Percentiles rank a stretch among this genome's conserved stretches.
These are phyloP conservation scores for Ctena decussata DNA, from an alignment of 2,888 invertebrate genomes.

Conservation along the genomic window DNA sequence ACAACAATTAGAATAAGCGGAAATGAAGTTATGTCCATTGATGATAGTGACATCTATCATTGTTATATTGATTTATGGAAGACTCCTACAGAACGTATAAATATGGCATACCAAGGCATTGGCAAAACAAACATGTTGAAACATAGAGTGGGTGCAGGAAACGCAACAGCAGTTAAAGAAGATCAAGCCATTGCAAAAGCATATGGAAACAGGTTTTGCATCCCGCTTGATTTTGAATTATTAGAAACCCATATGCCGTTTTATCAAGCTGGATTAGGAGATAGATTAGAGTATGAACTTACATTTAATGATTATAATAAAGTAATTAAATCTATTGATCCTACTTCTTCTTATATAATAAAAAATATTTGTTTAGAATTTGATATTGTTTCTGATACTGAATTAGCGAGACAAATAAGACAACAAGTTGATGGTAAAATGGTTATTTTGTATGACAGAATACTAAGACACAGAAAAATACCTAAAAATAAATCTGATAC, in stretches of 20 bases:
- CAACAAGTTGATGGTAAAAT: constrained; percentile 27
- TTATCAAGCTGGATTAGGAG: constrained; percentile 53
- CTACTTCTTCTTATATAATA: constrained; percentile 43
- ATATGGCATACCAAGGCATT: constrained; percentile 59
- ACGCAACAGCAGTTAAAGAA: neutral
- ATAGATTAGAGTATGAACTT: constrained; percentile 49
- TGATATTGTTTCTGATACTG: neutral
- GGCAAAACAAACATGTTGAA: constrained; percentile 47
- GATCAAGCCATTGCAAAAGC: constrained; percentile 56
- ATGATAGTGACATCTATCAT: constrained; percentile 47
- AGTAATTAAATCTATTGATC: constrained; percentile 44
- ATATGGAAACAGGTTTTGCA: constrained; percentile 55
- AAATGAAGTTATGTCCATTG: constrained; percentile 38
- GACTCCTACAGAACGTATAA: neutral
- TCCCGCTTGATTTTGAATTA: constrained; percentile 40
- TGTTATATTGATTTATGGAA: constrained; percentile 45
- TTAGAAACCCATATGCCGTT: constrained; percentile 18
- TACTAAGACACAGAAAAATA: constrained; percentile 44
- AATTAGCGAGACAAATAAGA: neutral
- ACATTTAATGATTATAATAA: constrained; percentile 49
- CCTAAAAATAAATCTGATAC: constrained; percentile 56
- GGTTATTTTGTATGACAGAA: constrained; percentile 47
- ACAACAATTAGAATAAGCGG: constrained; percentile 58
- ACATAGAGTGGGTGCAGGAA: constrained; percentile 48
- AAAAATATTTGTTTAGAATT: neutral